Conservation (phyloP, 2,113 vertebrate genomes). For the Machaerirhynchus nigripectus region DNA sequence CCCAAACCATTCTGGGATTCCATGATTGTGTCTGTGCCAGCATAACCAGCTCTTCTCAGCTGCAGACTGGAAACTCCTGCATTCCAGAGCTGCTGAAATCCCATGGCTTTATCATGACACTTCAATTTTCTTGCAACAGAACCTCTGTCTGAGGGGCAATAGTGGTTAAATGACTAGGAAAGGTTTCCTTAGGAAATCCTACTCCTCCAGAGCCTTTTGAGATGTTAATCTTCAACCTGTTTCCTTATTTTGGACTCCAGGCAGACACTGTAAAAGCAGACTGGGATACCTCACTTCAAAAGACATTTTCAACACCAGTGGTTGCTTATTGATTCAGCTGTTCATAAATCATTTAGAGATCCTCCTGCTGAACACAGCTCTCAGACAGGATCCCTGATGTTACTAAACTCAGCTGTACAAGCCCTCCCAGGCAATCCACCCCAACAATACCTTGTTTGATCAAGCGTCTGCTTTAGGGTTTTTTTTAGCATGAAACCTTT, state of each 20-base stretch:
- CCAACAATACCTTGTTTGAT: slow-evolving; percentile 50
- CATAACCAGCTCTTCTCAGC: not conserved
- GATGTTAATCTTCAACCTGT: slow-evolving; percentile 35
- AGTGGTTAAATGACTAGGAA: slow-evolving; percentile 2
- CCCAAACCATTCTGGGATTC: not conserved
- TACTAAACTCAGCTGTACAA: slow-evolving; percentile 35
- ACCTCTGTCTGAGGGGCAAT: not conserved
- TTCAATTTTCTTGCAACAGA: slow-evolving; percentile 1
- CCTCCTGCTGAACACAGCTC: slow-evolving; percentile 45
- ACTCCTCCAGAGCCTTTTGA: not conserved
- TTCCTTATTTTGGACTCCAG: slow-evolving; percentile 48
- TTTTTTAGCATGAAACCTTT: slow-evolving; percentile 14
- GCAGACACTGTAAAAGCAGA: not conserved
- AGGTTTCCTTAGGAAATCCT: slow-evolving; percentile 39
- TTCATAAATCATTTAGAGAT: slow-evolving; percentile 70
- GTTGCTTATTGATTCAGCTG: slow-evolving; percentile 59
- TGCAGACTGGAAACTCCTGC: not conserved
- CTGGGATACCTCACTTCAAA: slow-evolving; percentile 45
- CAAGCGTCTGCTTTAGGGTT: slow-evolving; percentile 7
- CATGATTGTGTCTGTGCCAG: not conserved
- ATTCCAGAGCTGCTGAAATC: not conserved
- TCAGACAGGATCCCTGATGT: slow-evolving; percentile 48
- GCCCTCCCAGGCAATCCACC: slow-evolving; percentile 34
- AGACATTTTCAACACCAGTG: slow-evolving; percentile 52
- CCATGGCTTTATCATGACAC: not conserved